Conservation (phyloP, 2,888 invertebrate species). For the Metalampra italica region DNA sequence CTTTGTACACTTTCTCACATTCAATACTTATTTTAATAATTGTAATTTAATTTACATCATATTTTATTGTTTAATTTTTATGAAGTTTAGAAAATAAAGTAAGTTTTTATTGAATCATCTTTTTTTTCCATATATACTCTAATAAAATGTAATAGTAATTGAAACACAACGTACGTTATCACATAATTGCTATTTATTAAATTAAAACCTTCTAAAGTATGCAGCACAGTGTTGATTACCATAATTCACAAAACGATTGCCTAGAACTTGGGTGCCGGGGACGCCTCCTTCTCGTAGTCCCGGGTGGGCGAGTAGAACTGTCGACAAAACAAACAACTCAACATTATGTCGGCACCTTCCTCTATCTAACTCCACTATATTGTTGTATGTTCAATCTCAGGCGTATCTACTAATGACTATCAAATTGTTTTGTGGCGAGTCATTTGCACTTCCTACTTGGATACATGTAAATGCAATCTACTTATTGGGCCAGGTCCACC, state of each 20-base stretch:
- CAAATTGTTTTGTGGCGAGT: no score
- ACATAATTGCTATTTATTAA: conserved; percentile 58
- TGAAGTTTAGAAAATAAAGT: no score
- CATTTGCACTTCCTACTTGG: no score
- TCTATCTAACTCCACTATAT: no score
- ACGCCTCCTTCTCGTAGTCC: conserved; percentile 82
- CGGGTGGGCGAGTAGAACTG: conserved; percentile 87
- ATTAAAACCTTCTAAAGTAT: conserved; percentile 47
- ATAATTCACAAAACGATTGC: neutral
- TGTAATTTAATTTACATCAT: neutral
- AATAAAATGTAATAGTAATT: conserved; percentile 7
- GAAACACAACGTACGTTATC: conserved; percentile 24
- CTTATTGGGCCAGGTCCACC: no score
- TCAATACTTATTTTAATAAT: neutral
- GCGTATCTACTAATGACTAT: no score
- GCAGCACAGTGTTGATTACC: conserved; percentile 1
- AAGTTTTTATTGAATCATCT: no score
- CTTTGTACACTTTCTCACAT: no score
- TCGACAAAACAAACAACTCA: conserved; percentile 43
- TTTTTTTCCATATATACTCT: no score
- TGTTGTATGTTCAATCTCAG: no score
- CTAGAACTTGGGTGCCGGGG: conserved; percentile 80
- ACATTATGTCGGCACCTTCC: no score
- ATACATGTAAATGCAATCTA: no score
- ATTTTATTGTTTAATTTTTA: neutral